Base-by-base conservation (phyloP, 2,113 vertebrate genomes). In the Pomatostomus ruficeps region DNA sequence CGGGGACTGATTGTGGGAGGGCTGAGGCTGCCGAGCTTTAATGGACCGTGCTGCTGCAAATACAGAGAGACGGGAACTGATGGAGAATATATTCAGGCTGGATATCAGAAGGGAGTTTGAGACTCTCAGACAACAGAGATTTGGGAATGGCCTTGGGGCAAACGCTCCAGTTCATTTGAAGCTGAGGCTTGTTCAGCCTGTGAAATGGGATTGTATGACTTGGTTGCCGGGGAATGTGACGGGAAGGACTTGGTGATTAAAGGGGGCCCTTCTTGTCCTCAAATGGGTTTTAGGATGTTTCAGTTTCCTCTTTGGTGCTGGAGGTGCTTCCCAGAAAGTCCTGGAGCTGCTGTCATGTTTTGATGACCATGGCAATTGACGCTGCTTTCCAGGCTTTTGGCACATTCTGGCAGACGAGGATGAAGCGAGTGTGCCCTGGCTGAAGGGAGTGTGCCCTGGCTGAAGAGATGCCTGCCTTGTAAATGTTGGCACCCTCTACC, bases 181-280 rank as follows among this genome's bases (percentile, higher is more conserved):
- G 95, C 81, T 87, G 83, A 86, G 85, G 91, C 94, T 95, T 48
- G 82, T 94, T 92, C 94, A 95, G 96, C 63, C 94, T 93, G 95
- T 97, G 96, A 97, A 96, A 97, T 90, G 88, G 83, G 96, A 97
- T 96, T 96, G 95, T 84, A 48, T 16, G 94, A 70, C 94, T 96
- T 93, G 92, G 94, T 92, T 96, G 96, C 95, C 62, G 51, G 75
- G 55, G 72, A 96, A 88, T 80, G 76, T 94, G 94, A 97, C 1
- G 7, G 91, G 79, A 85, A 91, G 91, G 92, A 86, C 95, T 97
- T 95, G 91, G 68, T 96, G 95, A 96, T 94, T 95, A 97, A 96
- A 96, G 86, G 21, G 59, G 86, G 14, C 83, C 51, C 95, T 95
- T 95, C 92, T 93, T 86, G 95, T 96, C 94, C 92, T 96, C 83